Conservation (phyloP, 2,797 vertebrate genomes). For the Peromyscus nudipes region DNA sequence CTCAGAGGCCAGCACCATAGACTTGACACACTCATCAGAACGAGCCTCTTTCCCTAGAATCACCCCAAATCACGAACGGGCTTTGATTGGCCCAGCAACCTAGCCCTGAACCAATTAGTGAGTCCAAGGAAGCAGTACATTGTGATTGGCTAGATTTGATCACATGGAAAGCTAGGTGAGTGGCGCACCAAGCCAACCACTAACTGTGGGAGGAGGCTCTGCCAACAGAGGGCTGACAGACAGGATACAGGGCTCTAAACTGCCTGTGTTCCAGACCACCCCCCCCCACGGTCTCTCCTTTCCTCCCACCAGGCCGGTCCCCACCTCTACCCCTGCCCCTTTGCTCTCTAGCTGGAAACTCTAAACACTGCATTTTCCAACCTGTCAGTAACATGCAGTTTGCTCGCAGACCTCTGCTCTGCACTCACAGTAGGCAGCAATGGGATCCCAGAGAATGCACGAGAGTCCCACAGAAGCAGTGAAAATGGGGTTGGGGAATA, state of each 20-base stretch:
- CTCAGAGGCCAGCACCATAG: neutral
- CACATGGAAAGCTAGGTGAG: neutral
- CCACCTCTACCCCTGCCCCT: neutral
- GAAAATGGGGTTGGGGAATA: constrained; percentile 15
- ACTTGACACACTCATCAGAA: neutral
- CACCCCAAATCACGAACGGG: neutral
- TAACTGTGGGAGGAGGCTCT: neutral
- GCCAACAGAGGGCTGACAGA: neutral
- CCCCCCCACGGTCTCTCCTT: neutral
- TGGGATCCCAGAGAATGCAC: constrained; percentile 34
- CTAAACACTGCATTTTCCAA: constrained; percentile 46
- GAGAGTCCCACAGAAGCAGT: constrained; percentile 8
- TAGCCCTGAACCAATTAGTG: neutral
- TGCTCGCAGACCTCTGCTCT: constrained; percentile 55
- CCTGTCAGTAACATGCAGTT: neutral
- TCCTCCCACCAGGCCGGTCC: neutral
- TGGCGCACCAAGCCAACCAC: neutral
- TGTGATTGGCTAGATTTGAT: neutral
- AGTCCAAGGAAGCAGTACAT: neutral
- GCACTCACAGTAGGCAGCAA: neutral
- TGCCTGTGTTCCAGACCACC: no score
- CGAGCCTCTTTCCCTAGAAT: neutral
- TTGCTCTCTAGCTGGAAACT: neutral
- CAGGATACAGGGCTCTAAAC: neutral
- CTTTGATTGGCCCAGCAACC: constrained; percentile 8